Evolutionary conservation across 2,113 vertebrate species (phyloP), one percentile per base, ranked within the genome.

Genomic region (Rafetus swinhoei): DNA sequence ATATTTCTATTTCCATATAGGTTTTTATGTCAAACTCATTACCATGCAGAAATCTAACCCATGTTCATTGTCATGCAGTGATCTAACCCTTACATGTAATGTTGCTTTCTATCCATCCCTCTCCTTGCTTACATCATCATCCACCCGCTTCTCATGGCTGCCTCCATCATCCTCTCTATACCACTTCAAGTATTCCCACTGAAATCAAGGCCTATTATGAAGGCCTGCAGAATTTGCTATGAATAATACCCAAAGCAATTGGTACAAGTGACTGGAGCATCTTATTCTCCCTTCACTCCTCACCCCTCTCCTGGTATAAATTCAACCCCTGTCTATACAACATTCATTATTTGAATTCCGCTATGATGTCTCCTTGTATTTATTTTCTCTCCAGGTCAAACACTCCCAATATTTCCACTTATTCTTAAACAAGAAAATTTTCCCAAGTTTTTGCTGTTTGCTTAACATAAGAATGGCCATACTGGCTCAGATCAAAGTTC

Each of bases 371-470:
- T 62, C 90, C 27, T 89, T 93, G 54, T 53, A 84, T 52, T 55
- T 72, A 22, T 74, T 74, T 92, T 82, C 74, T 4, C 35, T 79
- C 89, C 24, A 21, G 79, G 19, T 5, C 88, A 52, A 96, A 90
- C 11, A 13, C 50, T 93, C 39, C 25, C 80, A 83, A 29, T 79
- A 81, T 85, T 57, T 52, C 21, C 79, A 93, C 3, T 6, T 50
- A 60, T 79, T 81, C 83, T 89, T 69, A 52, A 18, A 24, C 16
- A n/a, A 81, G 57, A 72, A 59, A 79, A 81, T 93, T 91, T 95
- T 88, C 86, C 72, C 92, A 95, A 95, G 95, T 94, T 95, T 96
- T 88, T 88, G 21, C 65, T 52, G 94, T 92, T 76, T 4, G 5
- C 6, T 21, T 74, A 39, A 52, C 84, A 82, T 87, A 45, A 45